Conservation (phyloP, 2,113 vertebrate genomes). For the Toxotes chatareus region DNA sequence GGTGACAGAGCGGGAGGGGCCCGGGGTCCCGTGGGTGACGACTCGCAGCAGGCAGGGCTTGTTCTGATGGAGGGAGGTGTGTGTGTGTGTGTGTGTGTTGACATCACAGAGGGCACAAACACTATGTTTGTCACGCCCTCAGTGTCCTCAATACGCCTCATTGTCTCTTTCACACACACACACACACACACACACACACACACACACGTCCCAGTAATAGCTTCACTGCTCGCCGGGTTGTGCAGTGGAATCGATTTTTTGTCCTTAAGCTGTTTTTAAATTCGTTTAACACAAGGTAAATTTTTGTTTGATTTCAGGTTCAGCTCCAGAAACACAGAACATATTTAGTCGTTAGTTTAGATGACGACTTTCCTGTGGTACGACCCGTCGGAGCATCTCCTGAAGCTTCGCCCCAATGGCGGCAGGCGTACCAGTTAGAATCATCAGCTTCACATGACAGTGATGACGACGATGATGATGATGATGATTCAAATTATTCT, state of each 20-base stretch:
- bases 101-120: conserved; percentile 45
- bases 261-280: not conserved
- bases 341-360: no score
- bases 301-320: no score
- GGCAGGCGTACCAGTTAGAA: no score
- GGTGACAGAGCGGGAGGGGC: conserved; percentile 31
- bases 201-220: not conserved
- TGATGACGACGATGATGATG: not conserved
- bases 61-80: conserved; percentile 32
- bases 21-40: conserved; percentile 47
- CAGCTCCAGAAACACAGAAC: no score
- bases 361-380: no score
- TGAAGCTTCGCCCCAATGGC: no score
- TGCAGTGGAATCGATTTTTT: not conserved
- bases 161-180: conserved; percentile 24
- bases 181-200: conserved; percentile 17
- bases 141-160: conserved; percentile 25
- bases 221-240: not conserved
- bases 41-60: conserved; percentile 32
- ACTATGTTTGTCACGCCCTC: conserved; percentile 26
- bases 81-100: conserved; percentile 48
- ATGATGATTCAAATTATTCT: not conserved
- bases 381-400: no score
- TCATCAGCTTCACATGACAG: no score
- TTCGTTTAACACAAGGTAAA: no score